phyloP scores from a whole-genome alignment of 2,888 invertebrate genomes.

The Trisateles emortualis region DNA sequence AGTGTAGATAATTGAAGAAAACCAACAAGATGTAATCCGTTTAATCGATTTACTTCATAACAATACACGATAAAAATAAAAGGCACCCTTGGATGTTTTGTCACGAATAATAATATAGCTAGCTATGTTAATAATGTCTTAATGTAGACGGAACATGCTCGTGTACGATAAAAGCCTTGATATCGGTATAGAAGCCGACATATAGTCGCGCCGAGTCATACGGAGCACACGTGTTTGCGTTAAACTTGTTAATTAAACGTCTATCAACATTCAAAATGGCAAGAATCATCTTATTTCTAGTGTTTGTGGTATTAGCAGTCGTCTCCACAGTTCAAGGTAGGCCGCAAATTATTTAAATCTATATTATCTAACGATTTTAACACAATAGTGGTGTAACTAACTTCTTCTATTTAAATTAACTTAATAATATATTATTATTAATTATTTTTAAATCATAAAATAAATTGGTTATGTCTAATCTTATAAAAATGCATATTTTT shows the following conservation, averaged over 20 bases:
- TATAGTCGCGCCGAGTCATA: conserved; percentile 33
- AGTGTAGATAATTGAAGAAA: not conserved
- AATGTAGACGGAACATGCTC: conserved; percentile 17
- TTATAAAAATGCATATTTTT: conserved; percentile 1
- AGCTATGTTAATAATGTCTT: not conserved
- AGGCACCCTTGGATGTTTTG: conserved; percentile 5
- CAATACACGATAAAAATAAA: conserved; percentile 19
- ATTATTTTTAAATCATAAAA: not conserved
- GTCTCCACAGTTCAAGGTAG: conserved; percentile 56
- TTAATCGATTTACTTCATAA: not conserved
- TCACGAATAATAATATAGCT: not conserved
- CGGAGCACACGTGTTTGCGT: conserved; percentile 30
- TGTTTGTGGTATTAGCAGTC: conserved; percentile 46
- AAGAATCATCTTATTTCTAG: conserved; percentile 47
- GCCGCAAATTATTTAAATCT: conserved; percentile 20
- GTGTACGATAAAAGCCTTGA: conserved; percentile 44
- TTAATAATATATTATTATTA: not conserved
- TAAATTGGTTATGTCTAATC: not conserved
- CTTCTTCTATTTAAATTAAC: not conserved
- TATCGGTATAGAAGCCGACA: conserved; percentile 27
- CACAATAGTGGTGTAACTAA: not conserved
- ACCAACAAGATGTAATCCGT: not conserved
- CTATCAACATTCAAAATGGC: conserved; percentile 48
- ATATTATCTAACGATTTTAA: not conserved
- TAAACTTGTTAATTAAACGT: conserved; percentile 25